phyloP scores from a whole-genome alignment of 1,140 invertebrate genomes.

The Aradophagus sp. region DNA sequence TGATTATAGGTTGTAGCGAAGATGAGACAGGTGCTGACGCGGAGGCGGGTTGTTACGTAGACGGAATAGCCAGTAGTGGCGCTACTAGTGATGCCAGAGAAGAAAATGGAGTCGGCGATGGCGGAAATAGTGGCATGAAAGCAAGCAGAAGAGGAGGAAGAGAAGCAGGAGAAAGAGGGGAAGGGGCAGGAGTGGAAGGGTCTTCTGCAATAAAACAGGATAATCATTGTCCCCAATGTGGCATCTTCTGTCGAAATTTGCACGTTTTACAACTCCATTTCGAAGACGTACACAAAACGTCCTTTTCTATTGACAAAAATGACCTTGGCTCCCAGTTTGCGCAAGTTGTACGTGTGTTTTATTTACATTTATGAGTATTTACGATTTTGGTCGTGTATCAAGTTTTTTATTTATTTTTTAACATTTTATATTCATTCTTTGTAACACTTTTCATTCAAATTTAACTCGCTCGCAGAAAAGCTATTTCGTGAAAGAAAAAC shows the following conservation, averaged over 20 bases:
- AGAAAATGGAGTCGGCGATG: slow-evolving; percentile 57
- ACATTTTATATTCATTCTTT: no score
- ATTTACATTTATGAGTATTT: no score
- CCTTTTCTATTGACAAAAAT: slow-evolving; percentile 69
- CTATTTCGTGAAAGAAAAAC: no score
- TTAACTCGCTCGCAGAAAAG: no score
- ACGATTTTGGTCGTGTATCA: no score
- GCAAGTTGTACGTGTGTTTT: slow-evolving; percentile 74
- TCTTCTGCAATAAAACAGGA: slow-evolving; percentile 58
- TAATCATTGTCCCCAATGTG: slow-evolving; percentile 71
- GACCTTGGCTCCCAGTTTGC: slow-evolving; percentile 72
- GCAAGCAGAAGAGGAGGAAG: slow-evolving; percentile 42
- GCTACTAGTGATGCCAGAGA: slow-evolving; percentile 56
- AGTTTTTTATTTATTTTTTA: no score
- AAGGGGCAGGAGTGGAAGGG: slow-evolving; percentile 55
- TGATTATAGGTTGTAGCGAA: slow-evolving; percentile 71
- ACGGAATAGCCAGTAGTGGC: slow-evolving; percentile 64
- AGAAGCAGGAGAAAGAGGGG: slow-evolving; percentile 17
- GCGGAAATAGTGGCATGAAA: slow-evolving; percentile 58
- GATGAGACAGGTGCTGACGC: slow-evolving; percentile 72
- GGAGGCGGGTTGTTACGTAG: slow-evolving; percentile 70
- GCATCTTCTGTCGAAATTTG: slow-evolving; percentile 70
- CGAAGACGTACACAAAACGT: slow-evolving; percentile 71
- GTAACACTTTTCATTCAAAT: no score
- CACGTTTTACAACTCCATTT: slow-evolving; percentile 71